phyloP scores from a whole-genome alignment of 2,888 invertebrate species.

The Cyrtodaria siliqua region DNA sequence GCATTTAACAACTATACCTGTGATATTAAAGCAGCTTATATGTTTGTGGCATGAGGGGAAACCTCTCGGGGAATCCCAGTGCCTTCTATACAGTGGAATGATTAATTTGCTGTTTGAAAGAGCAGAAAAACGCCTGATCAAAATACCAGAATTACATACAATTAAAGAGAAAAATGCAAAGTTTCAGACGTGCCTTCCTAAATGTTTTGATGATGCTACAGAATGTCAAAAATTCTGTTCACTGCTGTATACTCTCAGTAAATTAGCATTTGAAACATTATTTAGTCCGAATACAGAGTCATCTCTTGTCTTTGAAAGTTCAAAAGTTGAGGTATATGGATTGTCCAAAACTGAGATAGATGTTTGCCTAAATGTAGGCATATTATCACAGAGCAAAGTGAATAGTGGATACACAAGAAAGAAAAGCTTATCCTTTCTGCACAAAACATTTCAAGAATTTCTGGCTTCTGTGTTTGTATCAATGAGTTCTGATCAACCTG shows the following conservation, averaged over 20 bases:
- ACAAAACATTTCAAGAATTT: constrained; percentile 13
- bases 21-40: constrained; percentile 13
- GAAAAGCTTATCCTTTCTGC: constrained; percentile 13
- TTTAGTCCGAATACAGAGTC: not conserved
- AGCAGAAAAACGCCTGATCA: not conserved
- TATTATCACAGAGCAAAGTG: constrained; percentile 9
- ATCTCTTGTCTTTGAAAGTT: not conserved
- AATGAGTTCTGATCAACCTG: too few relatives aligned
- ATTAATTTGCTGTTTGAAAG: not conserved
- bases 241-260: not conserved
- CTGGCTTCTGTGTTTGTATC: constrained; percentile 1
- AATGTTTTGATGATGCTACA: not conserved
- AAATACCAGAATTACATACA: too few relatives aligned
- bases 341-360: constrained; percentile 1
- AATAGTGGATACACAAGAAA: not conserved
- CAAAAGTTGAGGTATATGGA: not conserved
- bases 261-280: constrained; percentile 2
- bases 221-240: constrained; percentile 3
- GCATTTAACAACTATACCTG: not conserved
- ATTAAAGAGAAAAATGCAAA: not conserved
- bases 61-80: not conserved
- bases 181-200: not conserved
- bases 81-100: constrained; percentile 6
- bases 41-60: constrained; percentile 22
- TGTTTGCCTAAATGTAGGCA: constrained; percentile 3